These are phyloP conservation scores for Microplitis deprimator DNA, from an alignment of 2,888 invertebrate genomes.

Conservation along the genomic window DNA sequence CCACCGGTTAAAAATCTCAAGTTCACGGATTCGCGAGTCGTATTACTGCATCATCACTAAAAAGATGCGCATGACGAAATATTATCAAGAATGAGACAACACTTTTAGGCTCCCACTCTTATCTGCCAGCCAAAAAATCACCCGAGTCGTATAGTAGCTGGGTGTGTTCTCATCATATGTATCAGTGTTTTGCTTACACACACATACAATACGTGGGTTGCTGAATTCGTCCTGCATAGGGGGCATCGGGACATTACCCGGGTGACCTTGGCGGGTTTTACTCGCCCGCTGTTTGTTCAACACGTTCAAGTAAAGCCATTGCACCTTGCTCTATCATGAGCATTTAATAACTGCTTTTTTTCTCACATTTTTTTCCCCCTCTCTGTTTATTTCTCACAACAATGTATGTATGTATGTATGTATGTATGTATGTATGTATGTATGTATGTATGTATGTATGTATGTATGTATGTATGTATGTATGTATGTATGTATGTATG, in stretches of 20 bases:
- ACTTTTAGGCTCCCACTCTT: conserved; percentile 16
- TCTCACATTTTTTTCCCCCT: conserved; percentile 42
- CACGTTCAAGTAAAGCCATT: conserved; percentile 56
- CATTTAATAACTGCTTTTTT: conserved; percentile 46
- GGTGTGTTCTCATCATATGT: neutral
- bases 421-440: neutral
- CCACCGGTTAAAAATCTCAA: neutral
- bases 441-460: neutral
- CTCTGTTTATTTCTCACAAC: conserved; percentile 35
- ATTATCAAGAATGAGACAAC: neutral
- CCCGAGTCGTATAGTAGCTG: neutral
- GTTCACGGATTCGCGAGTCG: conserved; percentile 1
- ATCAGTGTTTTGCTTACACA: neutral
- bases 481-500: neutral
- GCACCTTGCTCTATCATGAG: conserved; percentile 69
- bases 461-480: neutral
- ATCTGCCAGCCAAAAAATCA: neutral
- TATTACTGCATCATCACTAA: neutral
- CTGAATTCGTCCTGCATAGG: conserved; percentile 70
- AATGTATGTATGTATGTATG: no score
- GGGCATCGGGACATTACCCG: conserved; percentile 72
- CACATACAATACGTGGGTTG: conserved; percentile 40
- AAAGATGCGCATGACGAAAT: conserved; percentile 1
- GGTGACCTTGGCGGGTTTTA: conserved; percentile 68
- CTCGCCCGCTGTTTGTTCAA: conserved; percentile 66